Evolutionary conservation across 1,140 invertebrate species (phyloP), one percentile per base, ranked within the genome.

Genomic region (Phymorhynchus buccinoides): DNA sequence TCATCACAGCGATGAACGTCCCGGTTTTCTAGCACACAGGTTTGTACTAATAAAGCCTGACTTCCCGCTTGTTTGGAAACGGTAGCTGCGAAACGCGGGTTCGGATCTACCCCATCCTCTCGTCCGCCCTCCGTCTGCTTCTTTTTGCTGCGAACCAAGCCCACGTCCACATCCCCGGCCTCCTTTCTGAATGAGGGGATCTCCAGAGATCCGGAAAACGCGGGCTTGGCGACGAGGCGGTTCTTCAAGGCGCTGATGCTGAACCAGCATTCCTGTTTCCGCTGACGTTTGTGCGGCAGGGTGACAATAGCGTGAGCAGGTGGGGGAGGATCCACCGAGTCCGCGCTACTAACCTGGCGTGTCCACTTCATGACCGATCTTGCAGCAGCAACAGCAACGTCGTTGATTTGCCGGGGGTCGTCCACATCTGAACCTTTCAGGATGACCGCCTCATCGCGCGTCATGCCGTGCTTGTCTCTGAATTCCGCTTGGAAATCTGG

Each of bases 101-200:
- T 6, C 37, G 37, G 37, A 37, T 75, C 73, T 39, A 75, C 73
- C 56, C 56, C 56, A 62, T 62, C 56, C 56, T 62, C 56, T 62
- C 22, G 56, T 62, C 27, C 4, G 9, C 4, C 42, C 73, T 75
- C 35, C 16, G 3, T 27, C 18, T 39, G 37, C 18, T 75, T 75
- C 73, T 75, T 41, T 75, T 75, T 75, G 35, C 37, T 41, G 14
- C 3, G 9, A 41, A 37, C 37, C 35, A 75, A 41, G 37, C 42
- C 73, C 73, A 75, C 73, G 37, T 75, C 73, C 73, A 75, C 73
- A 75, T 75, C 73, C 27, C 73, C 73, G 37, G 73, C 73, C 7
- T 75, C 37, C 42, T 75, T 75, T 9, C 27, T 75, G 14, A 75
- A 75, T 39, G 73, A 75, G 7, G 41, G 27, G 37, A 39, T 39